Evolutionary conservation across 2,888 invertebrate species (phyloP).

Genomic region (Amorpha juglandis): DNA sequence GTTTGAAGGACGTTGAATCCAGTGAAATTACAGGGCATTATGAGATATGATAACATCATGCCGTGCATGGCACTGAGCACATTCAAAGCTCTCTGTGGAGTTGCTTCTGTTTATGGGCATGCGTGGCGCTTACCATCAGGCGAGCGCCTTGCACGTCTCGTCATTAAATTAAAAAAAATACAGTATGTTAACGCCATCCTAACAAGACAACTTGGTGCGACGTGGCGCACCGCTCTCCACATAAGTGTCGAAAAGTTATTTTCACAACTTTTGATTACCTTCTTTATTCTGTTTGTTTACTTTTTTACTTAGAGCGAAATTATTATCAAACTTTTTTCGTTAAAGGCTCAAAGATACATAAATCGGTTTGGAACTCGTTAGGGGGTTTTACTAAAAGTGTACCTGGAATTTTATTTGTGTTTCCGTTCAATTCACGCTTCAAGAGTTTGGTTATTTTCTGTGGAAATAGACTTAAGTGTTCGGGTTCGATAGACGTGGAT

Average conservation of each 20-base stretch:
- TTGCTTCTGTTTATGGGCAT: too few species aligned
- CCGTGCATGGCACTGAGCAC: too few species aligned
- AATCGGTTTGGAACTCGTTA: constrained; percentile 68
- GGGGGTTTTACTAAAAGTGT: constrained; percentile 58
- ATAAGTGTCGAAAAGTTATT: constrained; percentile 74
- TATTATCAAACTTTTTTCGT: constrained; percentile 79
- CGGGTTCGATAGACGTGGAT: constrained; percentile 4
- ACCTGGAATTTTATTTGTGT: constrained; percentile 54
- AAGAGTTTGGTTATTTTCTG: constrained; percentile 35
- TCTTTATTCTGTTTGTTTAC: constrained; percentile 75
- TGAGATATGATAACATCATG: too few species aligned
- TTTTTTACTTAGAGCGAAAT: constrained; percentile 76
- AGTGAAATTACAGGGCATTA: too few species aligned
- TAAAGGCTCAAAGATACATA: constrained; percentile 73
- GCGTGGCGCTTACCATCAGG: too few species aligned
- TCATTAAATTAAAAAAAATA: too few species aligned
- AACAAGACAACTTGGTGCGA: constrained; percentile 53
- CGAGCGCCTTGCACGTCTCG: too few species aligned
- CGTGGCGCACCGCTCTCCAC: constrained; percentile 55
- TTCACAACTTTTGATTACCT: constrained; percentile 81
- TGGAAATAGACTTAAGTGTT: constrained; percentile 14
- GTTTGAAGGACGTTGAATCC: too few species aligned
- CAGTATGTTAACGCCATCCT: constrained; percentile 11
- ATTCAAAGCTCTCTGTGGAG: too few species aligned
- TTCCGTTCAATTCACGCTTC: constrained; percentile 38